Evolutionary conservation across 2,113 vertebrate genomes (phyloP), one percentile per base, ranked within the genome.

Genomic region (Chionis minor): DNA sequence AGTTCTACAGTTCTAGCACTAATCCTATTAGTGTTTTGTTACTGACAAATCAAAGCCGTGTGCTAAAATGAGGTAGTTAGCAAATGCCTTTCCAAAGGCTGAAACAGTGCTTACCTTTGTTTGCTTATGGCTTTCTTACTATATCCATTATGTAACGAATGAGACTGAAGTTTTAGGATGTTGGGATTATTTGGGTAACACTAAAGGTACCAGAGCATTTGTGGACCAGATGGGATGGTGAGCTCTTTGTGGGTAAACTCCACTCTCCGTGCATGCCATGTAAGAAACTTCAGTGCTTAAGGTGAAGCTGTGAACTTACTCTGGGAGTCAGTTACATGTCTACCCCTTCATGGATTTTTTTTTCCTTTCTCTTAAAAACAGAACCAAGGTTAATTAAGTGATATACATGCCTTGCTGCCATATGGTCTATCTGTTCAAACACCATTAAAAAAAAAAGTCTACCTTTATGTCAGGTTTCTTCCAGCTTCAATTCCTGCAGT

Each of bases 191-290:
- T 86, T 59, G 52, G 13, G 38, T 90, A 81, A 79, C 55, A n/a
- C 11, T 78, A 49, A 89, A 83, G 45, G 10, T 74, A 49, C 42
- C 19, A 59, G 42, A 44, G 18, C 10, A 49, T 12, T 88, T 66
- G 42, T 35, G 42, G 12, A 70, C 18, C 51, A 72, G 49, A 55
- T 28, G 10, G 32, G 26, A 51, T 40, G 10, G 21, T 30, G 44
- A 90, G 15, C 6, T 58, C 17, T 79, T 58, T 59, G 22, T 71
- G 38, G 65, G 69, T 49, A 81, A 93, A 44, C 2, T 56, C 21
- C 1, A 2, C 16, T 20, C 7, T 40, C 35, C 90, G 9, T 63
- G 51, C 2, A 3, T 2, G 1, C 35, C 12, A 1, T 1, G 4
- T 40, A 38, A 30, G 67, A 88, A 90, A 61, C 18, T 44, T 42